Percentiles rank a stretch among this genome's conserved stretches.
Conservation (phyloP, 2,888 invertebrate species). For the Seira ritae region DNA sequence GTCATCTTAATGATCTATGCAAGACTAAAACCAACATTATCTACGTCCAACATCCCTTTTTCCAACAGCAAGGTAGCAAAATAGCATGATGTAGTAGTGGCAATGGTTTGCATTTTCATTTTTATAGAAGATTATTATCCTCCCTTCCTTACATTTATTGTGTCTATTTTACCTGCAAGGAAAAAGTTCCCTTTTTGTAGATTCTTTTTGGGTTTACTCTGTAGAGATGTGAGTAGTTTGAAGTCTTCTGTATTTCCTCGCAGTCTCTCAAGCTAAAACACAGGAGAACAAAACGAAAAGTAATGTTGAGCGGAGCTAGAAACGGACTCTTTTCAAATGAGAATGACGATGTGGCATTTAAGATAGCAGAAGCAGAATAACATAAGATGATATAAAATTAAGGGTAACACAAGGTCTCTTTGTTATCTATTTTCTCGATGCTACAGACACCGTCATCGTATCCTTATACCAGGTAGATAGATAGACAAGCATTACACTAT, state of each 20-base stretch:
- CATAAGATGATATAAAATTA: slow-evolving; percentile 1
- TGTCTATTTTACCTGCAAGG: background rate
- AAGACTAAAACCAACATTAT: background rate
- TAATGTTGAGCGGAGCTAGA: background rate
- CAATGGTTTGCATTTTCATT: background rate
- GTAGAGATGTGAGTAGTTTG: background rate
- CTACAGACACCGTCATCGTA: background rate
- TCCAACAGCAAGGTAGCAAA: background rate
- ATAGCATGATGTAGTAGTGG: background rate
- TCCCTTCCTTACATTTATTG: background rate
- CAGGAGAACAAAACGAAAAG: background rate
- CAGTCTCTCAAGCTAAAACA: background rate
- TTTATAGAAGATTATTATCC: background rate
- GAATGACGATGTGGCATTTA: background rate
- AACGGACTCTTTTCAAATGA: background rate
- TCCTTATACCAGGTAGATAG: background rate
- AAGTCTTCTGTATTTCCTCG: background rate
- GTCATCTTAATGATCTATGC: background rate
- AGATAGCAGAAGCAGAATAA: background rate
- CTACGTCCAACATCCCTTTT: background rate
- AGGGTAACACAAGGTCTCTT: slow-evolving; percentile 46
- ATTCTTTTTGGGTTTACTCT: background rate
- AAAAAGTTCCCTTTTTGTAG: slow-evolving; percentile 24
- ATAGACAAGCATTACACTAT: background rate
- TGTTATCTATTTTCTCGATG: slow-evolving; percentile 6